phyloP scores from a whole-genome alignment of 2,888 invertebrate genomes.

The Itoplectis maculator region DNA sequence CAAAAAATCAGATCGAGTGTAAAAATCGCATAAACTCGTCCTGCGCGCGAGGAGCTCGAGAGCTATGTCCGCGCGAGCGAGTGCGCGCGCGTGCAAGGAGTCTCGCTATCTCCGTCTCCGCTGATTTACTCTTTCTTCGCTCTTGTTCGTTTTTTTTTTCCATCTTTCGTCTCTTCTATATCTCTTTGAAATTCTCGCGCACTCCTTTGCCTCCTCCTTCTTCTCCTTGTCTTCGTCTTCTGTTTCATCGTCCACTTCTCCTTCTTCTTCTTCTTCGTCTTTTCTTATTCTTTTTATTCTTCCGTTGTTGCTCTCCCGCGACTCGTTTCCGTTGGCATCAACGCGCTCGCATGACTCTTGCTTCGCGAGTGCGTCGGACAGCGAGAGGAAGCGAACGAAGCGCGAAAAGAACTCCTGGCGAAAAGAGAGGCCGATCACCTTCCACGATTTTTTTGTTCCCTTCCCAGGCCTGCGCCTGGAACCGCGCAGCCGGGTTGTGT shows the following conservation, averaged over 20 bases:
- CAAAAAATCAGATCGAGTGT: constrained; percentile 85
- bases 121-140: constrained; percentile 65
- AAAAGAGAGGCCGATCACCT: constrained; percentile 81
- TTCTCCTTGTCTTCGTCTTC: constrained; percentile 20
- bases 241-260: constrained; percentile 61
- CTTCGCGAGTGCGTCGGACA: constrained; percentile 69
- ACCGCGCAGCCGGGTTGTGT: too few species aligned
- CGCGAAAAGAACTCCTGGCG: constrained; percentile 29
- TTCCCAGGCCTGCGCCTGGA: too few species aligned
- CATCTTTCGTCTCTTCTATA: constrained; percentile 67
- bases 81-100: constrained; percentile 73
- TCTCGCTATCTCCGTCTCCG: constrained; percentile 24
- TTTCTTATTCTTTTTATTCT: constrained; percentile 12
- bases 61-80: constrained; percentile 82
- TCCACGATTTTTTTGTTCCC: constrained; percentile 82
- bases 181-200: constrained; percentile 62
- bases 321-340: constrained; percentile 66
- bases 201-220: constrained; percentile 32
- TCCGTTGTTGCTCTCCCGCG: constrained; percentile 36
- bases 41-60: constrained; percentile 70
- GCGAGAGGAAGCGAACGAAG: constrained; percentile 37
- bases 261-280: constrained; percentile 27
- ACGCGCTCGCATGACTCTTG: constrained; percentile 76
- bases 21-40: constrained; percentile 85
- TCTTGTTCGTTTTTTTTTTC: constrained; percentile 52